These are phyloP conservation scores for Phyllotreta cruciferae DNA, from an alignment of 2,888 invertebrate species.

Conservation along the genomic window DNA sequence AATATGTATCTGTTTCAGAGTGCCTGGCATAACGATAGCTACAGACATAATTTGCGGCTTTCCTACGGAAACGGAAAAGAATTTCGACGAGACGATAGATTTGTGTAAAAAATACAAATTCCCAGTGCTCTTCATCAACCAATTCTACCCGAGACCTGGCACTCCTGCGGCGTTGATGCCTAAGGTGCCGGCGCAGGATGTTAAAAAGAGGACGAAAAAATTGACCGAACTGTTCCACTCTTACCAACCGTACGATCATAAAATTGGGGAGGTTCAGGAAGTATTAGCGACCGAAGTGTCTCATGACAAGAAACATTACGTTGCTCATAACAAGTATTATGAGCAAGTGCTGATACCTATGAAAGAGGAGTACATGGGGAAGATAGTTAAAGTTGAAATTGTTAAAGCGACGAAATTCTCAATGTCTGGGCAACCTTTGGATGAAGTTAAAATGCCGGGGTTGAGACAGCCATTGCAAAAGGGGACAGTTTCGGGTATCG, in stretches of 20 bases:
- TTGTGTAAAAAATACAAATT: constrained; percentile 88
- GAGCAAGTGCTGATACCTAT: constrained; percentile 91
- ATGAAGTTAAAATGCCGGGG: constrained; percentile 62
- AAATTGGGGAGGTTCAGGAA: constrained; percentile 72
- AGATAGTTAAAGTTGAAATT: constrained; percentile 80
- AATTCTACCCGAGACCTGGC: constrained; percentile 95
- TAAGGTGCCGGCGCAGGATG: constrained; percentile 83
- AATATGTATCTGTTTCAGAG: constrained; percentile 64
- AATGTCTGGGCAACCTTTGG: constrained; percentile 74
- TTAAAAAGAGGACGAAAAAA: constrained; percentile 87
- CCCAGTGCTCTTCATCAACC: constrained; percentile 95
- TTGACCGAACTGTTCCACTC: constrained; percentile 89
- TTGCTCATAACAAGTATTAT: constrained; percentile 94
- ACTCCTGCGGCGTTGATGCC: constrained; percentile 94
- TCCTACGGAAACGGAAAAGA: constrained; percentile 90
- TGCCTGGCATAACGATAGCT: constrained; percentile 90
- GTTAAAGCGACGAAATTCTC: constrained; percentile 75
- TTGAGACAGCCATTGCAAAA: constrained; percentile 64
- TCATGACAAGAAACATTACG: constrained; percentile 87
- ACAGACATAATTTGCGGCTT: constrained; percentile 99
- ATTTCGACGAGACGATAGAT: constrained; percentile 87
- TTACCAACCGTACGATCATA: constrained; percentile 82
- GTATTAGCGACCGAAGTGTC: constrained; percentile 94
- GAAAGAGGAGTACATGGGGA: constrained; percentile 79
- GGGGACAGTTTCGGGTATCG: constrained; percentile 66